Conservation (phyloP, 2,113 vertebrate genomes). For the Callithrix jacchus region DNA sequence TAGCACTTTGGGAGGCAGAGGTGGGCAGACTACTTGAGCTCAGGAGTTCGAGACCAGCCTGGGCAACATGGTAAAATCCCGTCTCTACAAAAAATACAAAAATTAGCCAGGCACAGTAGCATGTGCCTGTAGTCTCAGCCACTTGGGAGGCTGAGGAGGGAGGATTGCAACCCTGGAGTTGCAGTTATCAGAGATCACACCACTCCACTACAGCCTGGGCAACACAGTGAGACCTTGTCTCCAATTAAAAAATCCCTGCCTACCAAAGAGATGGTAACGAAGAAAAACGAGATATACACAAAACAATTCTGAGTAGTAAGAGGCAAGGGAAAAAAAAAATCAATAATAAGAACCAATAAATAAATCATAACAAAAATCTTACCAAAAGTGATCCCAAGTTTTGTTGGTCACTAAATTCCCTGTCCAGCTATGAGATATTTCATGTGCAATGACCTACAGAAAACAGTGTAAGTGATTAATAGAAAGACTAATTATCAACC, state of each 20-base stretch:
- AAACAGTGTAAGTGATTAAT: background rate
- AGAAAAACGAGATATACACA: background rate
- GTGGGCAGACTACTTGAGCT: too few relatives aligned
- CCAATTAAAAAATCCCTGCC: background rate
- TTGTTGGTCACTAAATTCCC: slow-evolving; percentile 98
- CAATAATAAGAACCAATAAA: background rate
- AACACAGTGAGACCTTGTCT: too few relatives aligned
- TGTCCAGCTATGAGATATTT: slow-evolving; percentile 99
- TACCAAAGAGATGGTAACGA: background rate
- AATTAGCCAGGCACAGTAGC: too few relatives aligned
- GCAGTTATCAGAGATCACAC: too few relatives aligned
- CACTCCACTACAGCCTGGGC: too few relatives aligned
- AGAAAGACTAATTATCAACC: background rate
- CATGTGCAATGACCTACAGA: slow-evolving; percentile 95
- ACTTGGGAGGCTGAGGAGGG: too few relatives aligned
- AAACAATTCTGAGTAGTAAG: background rate
- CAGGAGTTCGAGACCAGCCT: too few relatives aligned
- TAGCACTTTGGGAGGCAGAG: too few relatives aligned
- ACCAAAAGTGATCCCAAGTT: slow-evolving; percentile 99
- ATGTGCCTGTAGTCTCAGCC: too few relatives aligned
- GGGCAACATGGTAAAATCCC: too few relatives aligned
- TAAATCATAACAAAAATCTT: slow-evolving; percentile 49
- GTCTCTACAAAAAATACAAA: too few relatives aligned
- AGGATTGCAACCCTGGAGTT: too few relatives aligned
- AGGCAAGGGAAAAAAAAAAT: background rate